These are phyloP conservation scores for Ondatra zibethicus DNA, from an alignment of 2,113 vertebrate genomes.

Conservation along the genomic window DNA sequence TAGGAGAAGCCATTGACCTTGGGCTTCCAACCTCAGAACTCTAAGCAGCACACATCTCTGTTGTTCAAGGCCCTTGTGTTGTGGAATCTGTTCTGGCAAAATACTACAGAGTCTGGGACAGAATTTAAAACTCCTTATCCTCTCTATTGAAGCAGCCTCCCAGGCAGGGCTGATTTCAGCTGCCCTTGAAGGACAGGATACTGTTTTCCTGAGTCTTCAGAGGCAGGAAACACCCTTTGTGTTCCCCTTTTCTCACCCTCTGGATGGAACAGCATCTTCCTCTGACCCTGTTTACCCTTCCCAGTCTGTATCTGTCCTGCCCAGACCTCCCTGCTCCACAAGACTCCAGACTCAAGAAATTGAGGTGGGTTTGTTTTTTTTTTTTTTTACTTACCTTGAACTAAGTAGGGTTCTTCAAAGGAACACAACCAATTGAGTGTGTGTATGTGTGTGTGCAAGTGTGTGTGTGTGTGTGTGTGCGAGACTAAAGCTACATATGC, in stretches of 20 bases:
- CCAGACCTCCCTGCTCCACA: neutral
- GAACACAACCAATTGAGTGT: neutral
- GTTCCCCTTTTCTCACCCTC: too few relatives aligned
- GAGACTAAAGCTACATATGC: too few relatives aligned
- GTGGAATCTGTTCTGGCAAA: neutral
- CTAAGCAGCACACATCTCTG: neutral
- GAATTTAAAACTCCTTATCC: neutral
- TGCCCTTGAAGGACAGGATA: neutral
- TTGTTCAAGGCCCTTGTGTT: neutral
- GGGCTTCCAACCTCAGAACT: neutral
- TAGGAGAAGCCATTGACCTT: neutral
- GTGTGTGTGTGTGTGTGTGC: neutral
- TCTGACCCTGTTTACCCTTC: neutral
- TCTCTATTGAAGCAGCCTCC: neutral
- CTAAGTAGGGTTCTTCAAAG: neutral
- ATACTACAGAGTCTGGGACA: neutral
- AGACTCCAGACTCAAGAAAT: neutral
- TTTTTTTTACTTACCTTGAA: neutral
- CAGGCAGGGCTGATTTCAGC: neutral
- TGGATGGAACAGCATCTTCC: neutral
- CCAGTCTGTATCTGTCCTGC: neutral
- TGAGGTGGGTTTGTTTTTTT: neutral
- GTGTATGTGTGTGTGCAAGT: neutral
- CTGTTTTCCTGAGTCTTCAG: neutral
- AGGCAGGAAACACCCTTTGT: neutral